Evolutionary conservation across 1,140 invertebrate genomes (phyloP), one percentile per base, ranked within the genome.

Genomic region (Drosophila lowei): DNA sequence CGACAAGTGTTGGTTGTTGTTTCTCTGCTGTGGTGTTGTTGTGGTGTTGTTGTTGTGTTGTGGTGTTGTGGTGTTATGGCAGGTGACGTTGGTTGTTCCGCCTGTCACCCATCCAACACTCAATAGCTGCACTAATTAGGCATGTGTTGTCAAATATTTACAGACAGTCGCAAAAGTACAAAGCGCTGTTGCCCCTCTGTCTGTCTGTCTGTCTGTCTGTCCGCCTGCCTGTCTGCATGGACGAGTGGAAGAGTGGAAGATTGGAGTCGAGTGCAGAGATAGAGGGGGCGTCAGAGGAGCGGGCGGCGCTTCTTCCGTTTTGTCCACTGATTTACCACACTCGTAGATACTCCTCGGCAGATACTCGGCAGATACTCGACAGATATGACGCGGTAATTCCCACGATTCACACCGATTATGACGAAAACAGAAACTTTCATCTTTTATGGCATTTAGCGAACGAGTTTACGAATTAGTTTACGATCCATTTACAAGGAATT

Each of bases 71-170:
- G 30, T 34, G 30, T 34, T 34, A 34, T 34, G 61, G 67, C 79
- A 84, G 72, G 59, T 84, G 79, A 76, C 62, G 73, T 61, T 57
- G 73, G 64, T 58, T 75, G 79, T 83, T 84, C 80, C 75, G 77
- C 85, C 61, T 79, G 77, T 79, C 75, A 67, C 77, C 86, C 86
- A 89, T 38, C 34, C 34, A 13, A 38, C 34, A 38, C 34, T 89
- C 86, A 89, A 89, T 89, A 76, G 85, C 86, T 89, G 85, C 80
- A 89, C 86, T 89, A 89, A 89, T 89, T 89, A 90, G 86, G 86
- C 86, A 81, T 89, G 86, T 90, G 86, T 85, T 89, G 77, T 76
- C 75, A 90, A 89, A 89, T 89, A 89, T 89, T 89, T 90, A 81
- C 72, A 86, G 62, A 73, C 74, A 58, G 86, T 55, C 86, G 86